Conservation (phyloP, 2,888 invertebrate species). For the Ashinkailepas kermadecensis region DNA sequence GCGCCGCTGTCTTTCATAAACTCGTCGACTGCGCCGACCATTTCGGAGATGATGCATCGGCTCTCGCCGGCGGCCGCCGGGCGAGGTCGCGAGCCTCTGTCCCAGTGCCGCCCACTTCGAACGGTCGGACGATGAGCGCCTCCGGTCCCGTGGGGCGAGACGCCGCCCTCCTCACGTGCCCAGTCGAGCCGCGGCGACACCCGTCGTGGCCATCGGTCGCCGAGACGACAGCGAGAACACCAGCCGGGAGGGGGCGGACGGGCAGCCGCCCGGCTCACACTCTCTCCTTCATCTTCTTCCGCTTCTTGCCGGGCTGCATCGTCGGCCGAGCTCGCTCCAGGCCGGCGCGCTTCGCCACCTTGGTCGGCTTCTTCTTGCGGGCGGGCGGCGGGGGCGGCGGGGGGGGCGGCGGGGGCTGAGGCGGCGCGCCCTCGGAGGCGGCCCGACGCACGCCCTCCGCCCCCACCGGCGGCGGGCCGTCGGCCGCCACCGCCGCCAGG, state of each 20-base stretch:
- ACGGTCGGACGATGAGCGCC: too few relatives aligned
- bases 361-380: neutral
- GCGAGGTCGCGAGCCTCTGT: too few relatives aligned
- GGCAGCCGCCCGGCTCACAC: neutral
- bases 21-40: neutral
- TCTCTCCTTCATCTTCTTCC: conserved; percentile 3
- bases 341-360: neutral
- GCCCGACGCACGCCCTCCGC: neutral
- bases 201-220: neutral
- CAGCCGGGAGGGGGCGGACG: too few relatives aligned
- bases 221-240: neutral
- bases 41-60: too few relatives aligned
- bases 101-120: too few relatives aligned
- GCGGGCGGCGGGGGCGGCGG: neutral
- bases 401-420: conserved; percentile 10
- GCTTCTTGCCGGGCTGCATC: neutral
- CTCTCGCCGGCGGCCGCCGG: too few relatives aligned
- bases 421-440: neutral
- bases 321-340: neutral
- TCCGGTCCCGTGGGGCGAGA: too few relatives aligned
- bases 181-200: neutral
- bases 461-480: too few relatives aligned
- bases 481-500: neutral
- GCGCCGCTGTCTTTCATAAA: neutral
- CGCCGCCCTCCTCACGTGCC: neutral